Conservation (phyloP, 2,797 vertebrate species). For the Tympanoctomys barrerae region DNA sequence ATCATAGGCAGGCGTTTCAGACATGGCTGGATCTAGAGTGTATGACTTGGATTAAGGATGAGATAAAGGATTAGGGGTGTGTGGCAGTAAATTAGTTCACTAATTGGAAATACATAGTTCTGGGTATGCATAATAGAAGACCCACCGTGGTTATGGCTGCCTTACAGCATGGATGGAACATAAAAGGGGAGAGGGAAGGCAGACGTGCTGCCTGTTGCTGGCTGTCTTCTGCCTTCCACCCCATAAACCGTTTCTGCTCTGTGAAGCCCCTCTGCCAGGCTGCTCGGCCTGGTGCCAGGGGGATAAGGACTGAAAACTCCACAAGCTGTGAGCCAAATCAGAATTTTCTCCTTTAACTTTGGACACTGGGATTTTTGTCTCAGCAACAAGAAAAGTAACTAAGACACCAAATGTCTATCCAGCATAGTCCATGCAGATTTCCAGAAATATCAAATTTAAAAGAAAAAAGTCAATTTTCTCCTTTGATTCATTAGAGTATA, state of each 20-base stretch:
- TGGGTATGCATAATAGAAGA: not conserved
- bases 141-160: not conserved
- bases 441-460: slow-evolving; percentile 49
- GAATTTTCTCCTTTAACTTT: not conserved
- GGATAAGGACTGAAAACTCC: not conserved
- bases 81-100: not conserved
- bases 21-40: not conserved
- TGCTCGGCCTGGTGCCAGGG: not conserved
- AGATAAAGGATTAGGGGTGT: not conserved
- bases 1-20: not conserved
- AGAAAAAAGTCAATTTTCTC: slow-evolving; percentile 47
- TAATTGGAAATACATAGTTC: not conserved
- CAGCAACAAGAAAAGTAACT: not conserved
- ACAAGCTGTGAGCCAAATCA: not conserved
- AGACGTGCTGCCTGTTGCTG: not conserved
- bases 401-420: slow-evolving; percentile 37
- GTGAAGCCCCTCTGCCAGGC: not conserved
- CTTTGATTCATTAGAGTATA: slow-evolving; percentile 76
- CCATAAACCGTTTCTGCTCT: not conserved
- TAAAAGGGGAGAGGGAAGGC: not conserved
- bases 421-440: slow-evolving; percentile 52
- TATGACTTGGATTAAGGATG: not conserved
- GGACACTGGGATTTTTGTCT: not conserved
- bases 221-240: not conserved
- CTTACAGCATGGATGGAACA: not conserved